A percentile compares a stretch with the other conserved stretches of the same genome.
These are phyloP conservation scores for Herminia tarsipennalis DNA, from an alignment of 2,888 invertebrate species.

Conservation along the genomic window DNA sequence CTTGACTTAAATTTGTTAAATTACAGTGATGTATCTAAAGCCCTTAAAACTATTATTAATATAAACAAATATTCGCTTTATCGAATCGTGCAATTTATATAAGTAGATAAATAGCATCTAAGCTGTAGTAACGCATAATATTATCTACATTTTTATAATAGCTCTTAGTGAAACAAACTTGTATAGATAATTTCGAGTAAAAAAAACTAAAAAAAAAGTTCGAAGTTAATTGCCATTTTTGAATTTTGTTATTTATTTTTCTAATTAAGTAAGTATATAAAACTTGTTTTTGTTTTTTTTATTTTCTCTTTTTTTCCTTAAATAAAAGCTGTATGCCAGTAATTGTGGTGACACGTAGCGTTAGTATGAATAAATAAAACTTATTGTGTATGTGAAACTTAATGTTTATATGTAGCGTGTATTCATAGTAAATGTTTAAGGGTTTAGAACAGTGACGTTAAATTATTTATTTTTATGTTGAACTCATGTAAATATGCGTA, in stretches of 20 bases:
- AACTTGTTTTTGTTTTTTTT: constrained; percentile 66
- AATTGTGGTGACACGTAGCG: constrained; percentile 65
- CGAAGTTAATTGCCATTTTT: constrained; percentile 69
- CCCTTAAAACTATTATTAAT: constrained; percentile 42
- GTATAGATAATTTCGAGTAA: constrained; percentile 58
- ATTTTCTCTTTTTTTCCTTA: constrained; percentile 46
- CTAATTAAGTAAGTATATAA: constrained; percentile 64
- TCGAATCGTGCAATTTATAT: constrained; percentile 83
- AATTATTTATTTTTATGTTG: constrained; percentile 86
- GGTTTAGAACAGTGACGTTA: constrained; percentile 75
- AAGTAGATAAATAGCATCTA: constrained; percentile 71
- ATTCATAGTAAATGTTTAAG: constrained; percentile 79
- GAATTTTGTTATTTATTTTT: constrained; percentile 83
- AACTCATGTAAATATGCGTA: constrained; percentile 80
- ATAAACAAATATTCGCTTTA: constrained; percentile 77
- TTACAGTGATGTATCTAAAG: constrained; percentile 36
- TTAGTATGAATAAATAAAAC: constrained; percentile 57
- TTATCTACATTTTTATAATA: constrained; percentile 52
- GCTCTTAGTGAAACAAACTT: constrained; percentile 51
- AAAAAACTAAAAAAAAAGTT: constrained; percentile 40
- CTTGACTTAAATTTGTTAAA: too few species aligned
- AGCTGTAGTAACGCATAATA: constrained; percentile 72
- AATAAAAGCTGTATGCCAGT: constrained; percentile 77
- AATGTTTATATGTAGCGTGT: constrained; percentile 73
- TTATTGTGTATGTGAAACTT: constrained; percentile 70